A percentile compares a stretch with the other conserved stretches of the same genome.
Conservation (phyloP, 2,797 vertebrate species). For the Hyperoplus immaculatus region DNA sequence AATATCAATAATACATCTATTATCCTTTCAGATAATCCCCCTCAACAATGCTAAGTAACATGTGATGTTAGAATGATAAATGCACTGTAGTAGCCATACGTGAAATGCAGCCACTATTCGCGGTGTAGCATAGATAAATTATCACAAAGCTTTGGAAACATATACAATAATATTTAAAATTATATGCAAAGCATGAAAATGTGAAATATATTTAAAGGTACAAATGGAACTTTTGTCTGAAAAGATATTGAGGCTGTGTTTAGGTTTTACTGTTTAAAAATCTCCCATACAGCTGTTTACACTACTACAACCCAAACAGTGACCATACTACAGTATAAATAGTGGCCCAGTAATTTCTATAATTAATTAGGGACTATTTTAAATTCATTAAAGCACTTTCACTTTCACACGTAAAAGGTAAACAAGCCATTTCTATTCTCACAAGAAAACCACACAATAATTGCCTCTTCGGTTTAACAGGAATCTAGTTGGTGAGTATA, state of each 20-base stretch:
- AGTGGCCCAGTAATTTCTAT: neutral
- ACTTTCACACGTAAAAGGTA: slow-evolving; percentile 11
- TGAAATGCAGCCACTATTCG: neutral
- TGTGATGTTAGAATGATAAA: slow-evolving; percentile 38
- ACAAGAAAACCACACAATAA: neutral
- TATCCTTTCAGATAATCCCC: slow-evolving; percentile 58
- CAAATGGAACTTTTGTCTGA: neutral
- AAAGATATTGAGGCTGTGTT: neutral
- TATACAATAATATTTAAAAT: slow-evolving; percentile 15
- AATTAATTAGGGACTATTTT: neutral
- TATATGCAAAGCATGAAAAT: slow-evolving; percentile 13
- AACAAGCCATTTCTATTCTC: slow-evolving; percentile 24
- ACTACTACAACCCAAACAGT: neutral
- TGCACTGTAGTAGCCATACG: neutral
- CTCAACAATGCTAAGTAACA: slow-evolving; percentile 23
- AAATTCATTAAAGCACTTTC: slow-evolving; percentile 14
- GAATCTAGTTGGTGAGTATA: neutral
- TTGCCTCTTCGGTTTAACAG: neutral
- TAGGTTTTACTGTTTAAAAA: neutral
- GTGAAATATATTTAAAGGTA: neutral
- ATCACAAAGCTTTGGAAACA: neutral
- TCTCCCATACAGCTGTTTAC: neutral
- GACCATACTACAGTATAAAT: neutral
- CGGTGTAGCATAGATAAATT: slow-evolving; percentile 18
- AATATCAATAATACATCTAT: slow-evolving; percentile 64